phyloP scores from a whole-genome alignment of 2,797 vertebrate species.

The Geotrypetes seraphini region DNA sequence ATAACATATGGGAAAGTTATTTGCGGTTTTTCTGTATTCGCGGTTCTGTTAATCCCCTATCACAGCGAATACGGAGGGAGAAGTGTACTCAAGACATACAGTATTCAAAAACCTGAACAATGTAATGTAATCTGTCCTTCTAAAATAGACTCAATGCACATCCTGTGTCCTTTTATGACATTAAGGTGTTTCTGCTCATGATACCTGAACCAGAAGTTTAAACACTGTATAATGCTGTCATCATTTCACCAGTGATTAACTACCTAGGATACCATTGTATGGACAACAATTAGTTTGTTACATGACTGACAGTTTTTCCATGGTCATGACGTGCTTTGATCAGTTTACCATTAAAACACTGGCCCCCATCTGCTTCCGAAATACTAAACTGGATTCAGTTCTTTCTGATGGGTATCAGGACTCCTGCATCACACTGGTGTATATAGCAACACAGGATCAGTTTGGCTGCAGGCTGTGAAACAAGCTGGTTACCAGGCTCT shows the following conservation, averaged over 20 bases:
- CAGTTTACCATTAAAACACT: slow-evolving; percentile 8
- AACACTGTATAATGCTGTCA: slow-evolving; percentile 28
- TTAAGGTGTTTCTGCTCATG: slow-evolving; percentile 33
- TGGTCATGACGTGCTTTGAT: slow-evolving; percentile 13
- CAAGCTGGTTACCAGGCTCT: background rate
- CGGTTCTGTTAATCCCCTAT: too few species aligned
- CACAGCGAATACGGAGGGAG: too few species aligned
- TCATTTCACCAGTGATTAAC: slow-evolving; percentile 16
- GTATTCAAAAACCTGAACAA: too few species aligned
- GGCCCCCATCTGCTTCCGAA: slow-evolving; percentile 10
- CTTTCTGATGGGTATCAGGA: rapidly evolving
- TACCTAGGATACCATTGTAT: slow-evolving; percentile 12
- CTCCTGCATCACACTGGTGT: background rate
- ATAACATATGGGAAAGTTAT: too few species aligned
- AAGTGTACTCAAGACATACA: too few species aligned
- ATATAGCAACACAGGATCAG: background rate
- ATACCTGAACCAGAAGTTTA: slow-evolving; percentile 18
- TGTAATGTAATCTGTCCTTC: too few species aligned
- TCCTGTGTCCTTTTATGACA: slow-evolving; percentile 19
- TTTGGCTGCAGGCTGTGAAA: slow-evolving; percentile 7
- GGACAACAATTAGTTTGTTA: slow-evolving; percentile 27
- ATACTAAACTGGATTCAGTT: background rate
- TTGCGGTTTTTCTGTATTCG: too few species aligned
- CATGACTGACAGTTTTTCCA: slow-evolving; percentile 26
- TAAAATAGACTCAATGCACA: too few species aligned